Conservation (phyloP, 1,140 invertebrate species). For the Orchesella cincta region DNA sequence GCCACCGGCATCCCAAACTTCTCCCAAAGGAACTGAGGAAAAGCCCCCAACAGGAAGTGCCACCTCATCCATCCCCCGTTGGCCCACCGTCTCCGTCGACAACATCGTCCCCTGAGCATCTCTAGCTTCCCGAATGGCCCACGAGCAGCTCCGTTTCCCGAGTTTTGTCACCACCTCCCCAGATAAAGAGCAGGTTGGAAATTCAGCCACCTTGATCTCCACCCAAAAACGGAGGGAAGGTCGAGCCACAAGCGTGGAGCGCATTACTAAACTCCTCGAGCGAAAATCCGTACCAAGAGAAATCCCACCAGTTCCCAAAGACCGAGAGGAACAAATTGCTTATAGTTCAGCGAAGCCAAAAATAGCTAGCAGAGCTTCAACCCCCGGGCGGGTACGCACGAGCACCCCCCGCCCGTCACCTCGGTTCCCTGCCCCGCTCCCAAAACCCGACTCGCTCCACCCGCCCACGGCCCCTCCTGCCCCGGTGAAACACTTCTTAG, state of each 20-base stretch:
- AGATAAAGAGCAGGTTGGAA: no score
- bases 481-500: no score
- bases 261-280: slow-evolving; percentile 46
- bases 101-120: slow-evolving; percentile 42
- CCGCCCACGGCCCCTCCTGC: no score
- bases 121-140: slow-evolving; percentile 35
- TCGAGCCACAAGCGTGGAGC: slow-evolving; percentile 47
- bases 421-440: no score
- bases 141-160: slow-evolving; percentile 21
- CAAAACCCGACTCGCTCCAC: no score
- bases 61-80: not conserved
- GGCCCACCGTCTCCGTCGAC: slow-evolving; percentile 35
- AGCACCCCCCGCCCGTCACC: no score
- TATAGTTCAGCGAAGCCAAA: no score
- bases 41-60: not conserved
- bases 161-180: slow-evolving; percentile 32
- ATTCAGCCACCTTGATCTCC: no score
- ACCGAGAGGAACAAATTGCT: no score
- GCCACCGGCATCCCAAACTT: not conserved
- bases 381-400: no score
- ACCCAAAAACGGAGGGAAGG: slow-evolving; percentile 25
- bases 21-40: not conserved
- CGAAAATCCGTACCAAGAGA: slow-evolving; percentile 45
- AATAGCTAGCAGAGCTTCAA: no score
- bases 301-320: slow-evolving; percentile 23